Evolutionary conservation across 2,113 vertebrate species (phyloP).

Genomic region (Antennarius striatus): DNA sequence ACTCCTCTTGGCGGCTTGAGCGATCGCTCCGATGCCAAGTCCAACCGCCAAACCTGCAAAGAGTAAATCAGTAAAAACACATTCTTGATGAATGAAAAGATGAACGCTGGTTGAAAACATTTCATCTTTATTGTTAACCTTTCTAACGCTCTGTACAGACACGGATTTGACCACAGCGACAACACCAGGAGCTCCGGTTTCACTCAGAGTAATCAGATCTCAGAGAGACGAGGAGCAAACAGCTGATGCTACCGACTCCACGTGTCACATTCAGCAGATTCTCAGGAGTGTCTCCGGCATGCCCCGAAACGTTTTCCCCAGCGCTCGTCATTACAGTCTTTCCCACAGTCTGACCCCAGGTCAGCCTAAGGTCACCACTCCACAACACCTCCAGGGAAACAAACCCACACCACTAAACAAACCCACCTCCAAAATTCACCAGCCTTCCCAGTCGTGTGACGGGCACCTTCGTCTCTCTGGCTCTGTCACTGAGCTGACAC

Average conservation of each 20-base stretch:
- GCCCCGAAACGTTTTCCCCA: conserved; percentile 15
- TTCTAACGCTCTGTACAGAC: neutral
- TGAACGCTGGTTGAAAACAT: too few relatives aligned
- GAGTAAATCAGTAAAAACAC: neutral
- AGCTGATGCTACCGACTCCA: neutral
- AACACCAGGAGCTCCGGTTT: neutral
- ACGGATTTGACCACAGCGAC: conserved; percentile 10
- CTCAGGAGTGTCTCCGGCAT: neutral
- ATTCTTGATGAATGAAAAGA: too few relatives aligned
- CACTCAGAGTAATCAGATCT: neutral
- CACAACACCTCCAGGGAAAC: neutral
- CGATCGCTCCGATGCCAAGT: conserved; percentile 89
- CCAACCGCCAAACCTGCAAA: conserved; percentile 88
- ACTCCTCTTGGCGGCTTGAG: conserved; percentile 92
- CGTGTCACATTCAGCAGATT: conserved; percentile 13
- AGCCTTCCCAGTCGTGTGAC: conserved; percentile 89
- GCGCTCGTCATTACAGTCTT: conserved; percentile 2
- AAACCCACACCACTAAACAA: too few relatives aligned
- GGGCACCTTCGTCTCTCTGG: conserved; percentile 90
- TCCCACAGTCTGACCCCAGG: neutral
- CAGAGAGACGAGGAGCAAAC: neutral
- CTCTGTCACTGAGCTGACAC: conserved; percentile 86
- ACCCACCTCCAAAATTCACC: conserved; percentile 89
- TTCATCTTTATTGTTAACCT: too few relatives aligned
- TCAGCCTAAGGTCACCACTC: neutral